Conservation (phyloP, 2,113 vertebrate species). For the Cygnus atratus region DNA sequence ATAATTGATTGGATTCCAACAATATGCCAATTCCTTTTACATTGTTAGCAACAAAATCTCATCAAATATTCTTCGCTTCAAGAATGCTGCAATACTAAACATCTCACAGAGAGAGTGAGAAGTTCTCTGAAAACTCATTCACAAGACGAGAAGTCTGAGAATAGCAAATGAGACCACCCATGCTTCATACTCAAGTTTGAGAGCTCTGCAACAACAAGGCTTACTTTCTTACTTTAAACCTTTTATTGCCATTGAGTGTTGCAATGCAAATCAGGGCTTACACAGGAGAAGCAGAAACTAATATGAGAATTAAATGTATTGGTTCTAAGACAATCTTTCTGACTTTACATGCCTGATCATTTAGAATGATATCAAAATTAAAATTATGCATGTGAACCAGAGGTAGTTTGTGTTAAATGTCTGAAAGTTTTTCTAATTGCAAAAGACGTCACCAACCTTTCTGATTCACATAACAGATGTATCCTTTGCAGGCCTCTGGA, state of each 20-base stretch:
- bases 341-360: neutral
- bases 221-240: conserved; percentile 48
- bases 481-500: neutral
- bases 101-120: neutral
- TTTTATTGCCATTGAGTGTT: conserved; percentile 51
- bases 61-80: conserved; percentile 2
- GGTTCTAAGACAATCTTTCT: neutral
- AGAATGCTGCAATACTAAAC: neutral
- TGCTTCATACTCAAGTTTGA: conserved; percentile 35
- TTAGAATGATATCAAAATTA: neutral
- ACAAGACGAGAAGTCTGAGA: conserved; percentile 17
- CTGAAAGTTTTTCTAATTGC: neutral
- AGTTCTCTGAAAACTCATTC: conserved; percentile 40
- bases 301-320: conserved; percentile 6
- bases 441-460: neutral
- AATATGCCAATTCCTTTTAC: neutral
- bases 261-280: conserved; percentile 56
- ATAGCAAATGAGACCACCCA: conserved; percentile 59
- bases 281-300: conserved; percentile 10
- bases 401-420: neutral
- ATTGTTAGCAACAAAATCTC: neutral
- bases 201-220: conserved; percentile 54
- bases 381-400: neutral
- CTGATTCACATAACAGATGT: neutral
- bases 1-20: neutral